Conservation (phyloP, 2,888 invertebrate species). For the Colletes collaris region DNA sequence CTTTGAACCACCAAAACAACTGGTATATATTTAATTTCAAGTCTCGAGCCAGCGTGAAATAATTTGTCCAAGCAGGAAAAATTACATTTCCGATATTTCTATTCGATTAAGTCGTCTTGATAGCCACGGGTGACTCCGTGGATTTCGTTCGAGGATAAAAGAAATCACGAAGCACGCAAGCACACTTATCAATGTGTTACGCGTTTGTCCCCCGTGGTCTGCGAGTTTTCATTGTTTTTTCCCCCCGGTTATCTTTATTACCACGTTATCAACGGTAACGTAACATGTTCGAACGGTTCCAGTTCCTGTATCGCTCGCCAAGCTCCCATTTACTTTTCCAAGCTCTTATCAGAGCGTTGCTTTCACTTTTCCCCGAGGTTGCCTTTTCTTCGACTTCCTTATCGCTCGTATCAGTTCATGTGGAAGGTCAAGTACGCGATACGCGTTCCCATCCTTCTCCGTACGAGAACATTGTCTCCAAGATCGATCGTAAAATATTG, state of each 20-base stretch:
- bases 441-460: not conserved
- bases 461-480: not conserved
- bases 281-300: not conserved
- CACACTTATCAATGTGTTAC: slow-evolving; percentile 24
- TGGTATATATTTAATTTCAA: too few relatives aligned
- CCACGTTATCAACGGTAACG: slow-evolving; percentile 4
- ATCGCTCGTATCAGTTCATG: slow-evolving; percentile 25
- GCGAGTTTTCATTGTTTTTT: slow-evolving; percentile 7
- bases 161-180: not conserved
- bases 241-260: not conserved
- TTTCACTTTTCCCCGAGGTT: slow-evolving; percentile 25
- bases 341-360: slow-evolving; percentile 2
- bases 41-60: too few relatives aligned
- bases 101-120: too few relatives aligned
- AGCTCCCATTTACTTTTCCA: slow-evolving; percentile 1
- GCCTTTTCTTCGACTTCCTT: slow-evolving; percentile 1
- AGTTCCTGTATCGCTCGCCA: not conserved
- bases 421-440: slow-evolving; percentile 41
- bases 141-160: too few relatives aligned
- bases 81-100: too few relatives aligned
- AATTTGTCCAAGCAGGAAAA: too few relatives aligned
- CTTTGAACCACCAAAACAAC: too few relatives aligned
- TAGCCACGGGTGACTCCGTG: too few relatives aligned
- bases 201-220: not conserved
- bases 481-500: too few relatives aligned